A percentile compares a stretch with the other conserved stretches of the same genome.
phyloP scores from a whole-genome alignment of 92 coral and sea anemone genomes.

The Phymanthus crucifer region DNA sequence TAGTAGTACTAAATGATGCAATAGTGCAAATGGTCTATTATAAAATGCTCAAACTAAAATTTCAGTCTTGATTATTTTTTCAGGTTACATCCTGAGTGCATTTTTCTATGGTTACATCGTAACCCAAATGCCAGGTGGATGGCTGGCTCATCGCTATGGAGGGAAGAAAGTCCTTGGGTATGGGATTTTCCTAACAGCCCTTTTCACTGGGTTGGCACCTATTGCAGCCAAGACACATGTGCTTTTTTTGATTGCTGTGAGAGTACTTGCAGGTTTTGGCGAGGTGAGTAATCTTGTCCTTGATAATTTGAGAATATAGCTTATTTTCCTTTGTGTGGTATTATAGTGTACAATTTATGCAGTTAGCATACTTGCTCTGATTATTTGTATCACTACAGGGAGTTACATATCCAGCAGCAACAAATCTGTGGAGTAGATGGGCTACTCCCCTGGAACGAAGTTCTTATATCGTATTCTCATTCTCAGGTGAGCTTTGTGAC shows the following conservation, averaged over 20 bases:
- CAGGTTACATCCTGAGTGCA: conserved; percentile 42
- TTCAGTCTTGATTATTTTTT: neutral
- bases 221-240: conserved; percentile 40
- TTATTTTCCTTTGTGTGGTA: too few species aligned
- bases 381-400: conserved; percentile 17
- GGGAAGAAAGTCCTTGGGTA: conserved; percentile 42
- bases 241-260: conserved; percentile 25
- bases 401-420: conserved; percentile 48
- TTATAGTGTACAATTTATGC: too few species aligned
- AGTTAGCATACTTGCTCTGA: neutral
- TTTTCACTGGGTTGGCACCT: conserved; percentile 37
- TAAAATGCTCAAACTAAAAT: too few species aligned
- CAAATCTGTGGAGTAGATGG: conserved; percentile 42
- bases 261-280: conserved; percentile 42
- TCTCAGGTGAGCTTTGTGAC: conserved; percentile 6
- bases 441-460: conserved; percentile 38
- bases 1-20: too few species aligned
- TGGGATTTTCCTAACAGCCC: conserved; percentile 40
- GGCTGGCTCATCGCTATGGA: conserved; percentile 40
- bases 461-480: conserved; percentile 29
- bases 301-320: too few species aligned
- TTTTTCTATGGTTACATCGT: conserved; percentile 44
- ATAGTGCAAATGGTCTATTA: too few species aligned
- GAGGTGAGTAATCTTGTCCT: conserved; percentile 29
- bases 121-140: conserved; percentile 51